A percentile compares a stretch with the other conserved stretches of the same genome.
Conservation (phyloP, 2,888 invertebrate species). For the Nebria salina region DNA sequence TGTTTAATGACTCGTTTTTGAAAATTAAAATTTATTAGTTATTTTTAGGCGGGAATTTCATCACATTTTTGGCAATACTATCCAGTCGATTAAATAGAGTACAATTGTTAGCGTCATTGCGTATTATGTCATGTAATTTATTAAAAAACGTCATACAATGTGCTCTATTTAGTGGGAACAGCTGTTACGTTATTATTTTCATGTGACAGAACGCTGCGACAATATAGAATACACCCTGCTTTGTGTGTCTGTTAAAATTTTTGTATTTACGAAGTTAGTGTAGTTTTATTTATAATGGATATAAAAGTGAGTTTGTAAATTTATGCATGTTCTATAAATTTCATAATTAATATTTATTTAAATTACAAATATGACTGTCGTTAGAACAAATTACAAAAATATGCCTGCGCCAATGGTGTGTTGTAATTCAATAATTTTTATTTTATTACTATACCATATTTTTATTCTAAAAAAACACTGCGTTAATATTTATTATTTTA, state of each 20-base stretch:
- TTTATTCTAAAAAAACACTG: neutral
- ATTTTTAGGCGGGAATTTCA: constrained; percentile 37
- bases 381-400: constrained; percentile 37
- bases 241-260: constrained; percentile 26
- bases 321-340: constrained; percentile 31
- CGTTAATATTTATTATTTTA: constrained; percentile 59
- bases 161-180: neutral
- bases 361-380: constrained; percentile 27
- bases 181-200: neutral
- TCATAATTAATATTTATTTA: constrained; percentile 3
- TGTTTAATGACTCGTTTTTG: constrained; percentile 3
- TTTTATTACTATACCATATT: neutral
- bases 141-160: neutral
- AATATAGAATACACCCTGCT: constrained; percentile 31
- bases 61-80: constrained; percentile 38
- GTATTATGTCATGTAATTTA: neutral
- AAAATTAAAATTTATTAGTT: constrained; percentile 28
- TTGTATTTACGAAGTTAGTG: constrained; percentile 36
- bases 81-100: neutral
- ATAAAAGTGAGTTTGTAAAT: constrained; percentile 42
- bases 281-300: constrained; percentile 45
- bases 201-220: constrained; percentile 22
- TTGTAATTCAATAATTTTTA: constrained; percentile 13
- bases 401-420: constrained; percentile 41
- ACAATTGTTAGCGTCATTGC: neutral